Base-by-base conservation (phyloP, 2,888 invertebrate genomes). In the Drosophila affinis region DNA sequence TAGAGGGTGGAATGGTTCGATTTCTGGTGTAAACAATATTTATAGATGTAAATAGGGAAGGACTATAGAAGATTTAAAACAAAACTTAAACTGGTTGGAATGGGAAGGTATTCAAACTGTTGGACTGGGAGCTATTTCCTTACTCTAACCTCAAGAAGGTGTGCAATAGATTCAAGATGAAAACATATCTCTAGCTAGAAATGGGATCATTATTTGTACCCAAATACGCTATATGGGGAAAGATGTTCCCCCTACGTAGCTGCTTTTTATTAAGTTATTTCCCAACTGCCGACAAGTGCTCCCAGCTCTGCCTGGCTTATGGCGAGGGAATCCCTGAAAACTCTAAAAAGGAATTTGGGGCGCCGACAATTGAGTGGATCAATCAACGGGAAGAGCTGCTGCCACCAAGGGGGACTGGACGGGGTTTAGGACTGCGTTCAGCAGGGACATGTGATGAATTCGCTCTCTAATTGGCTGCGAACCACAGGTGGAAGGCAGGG, bases 401-500 rank as follows among this genome's bases (percentile, higher is more conserved):
- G 27, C 68, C 55, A 18, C 12, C 17, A 2, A 49, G 34, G 3
- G 54, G 2, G 27, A 7, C 24, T 24, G 24, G 4, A 27, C 27
- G 1, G 10, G 51, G 54, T 56, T 79, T 54, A 63, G 51, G 34
- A 52, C 14, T 46, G 45, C 7, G 39, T 2, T 49, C 39, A 68
- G 51, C 56, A 57, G 9, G n/a, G 39, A 18, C 67, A 67, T 67
- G 75, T 81, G 83, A 81, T 86, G 72, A 81, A 82, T 86, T 65
- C 56, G 54, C 57, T 48, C 54, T 57, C 76, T 65, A 76, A 76
- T 64, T 78, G 69, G 0, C 18, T 9, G 12, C 46, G 17, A 9
- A 18, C 18, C 18, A 18, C 18, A 27, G n/a, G n/a, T 34, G 32
- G 9, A 57, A 47, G 18, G 6, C 27, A 39, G 39, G 39, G 21